These are phyloP conservation scores for Chascanopsetta lugubris DNA, from an alignment of 2,113 vertebrate species.

Conservation along the genomic window DNA sequence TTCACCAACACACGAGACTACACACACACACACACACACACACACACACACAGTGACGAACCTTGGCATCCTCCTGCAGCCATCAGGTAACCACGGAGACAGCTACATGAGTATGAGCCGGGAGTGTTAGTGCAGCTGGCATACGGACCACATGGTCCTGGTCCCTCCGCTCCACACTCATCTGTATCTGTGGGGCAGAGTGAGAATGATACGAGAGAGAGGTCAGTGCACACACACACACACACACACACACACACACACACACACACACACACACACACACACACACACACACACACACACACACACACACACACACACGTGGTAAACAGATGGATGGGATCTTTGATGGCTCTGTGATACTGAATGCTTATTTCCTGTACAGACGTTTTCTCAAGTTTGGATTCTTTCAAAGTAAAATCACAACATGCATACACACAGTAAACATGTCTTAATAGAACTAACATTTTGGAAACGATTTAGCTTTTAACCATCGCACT, in stretches of 20 bases:
- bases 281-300: not conserved
- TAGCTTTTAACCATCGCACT: no score
- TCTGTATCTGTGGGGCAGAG: constrained; percentile 72
- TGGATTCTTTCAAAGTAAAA: not conserved
- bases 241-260: not conserved
- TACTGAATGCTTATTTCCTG: constrained; percentile 11
- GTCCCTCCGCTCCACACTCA: constrained; percentile 71
- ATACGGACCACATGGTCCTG: constrained; percentile 70
- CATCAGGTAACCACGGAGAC: constrained; percentile 80
- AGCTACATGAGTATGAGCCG: constrained; percentile 79
- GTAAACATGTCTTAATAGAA: not conserved
- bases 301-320: not conserved
- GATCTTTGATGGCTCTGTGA: not conserved
- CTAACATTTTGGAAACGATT: not conserved
- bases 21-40: constrained; percentile 11
- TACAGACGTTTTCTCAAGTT: not conserved
- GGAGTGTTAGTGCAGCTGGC: constrained; percentile 80
- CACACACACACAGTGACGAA: constrained; percentile 50
- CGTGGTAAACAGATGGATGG: not conserved
- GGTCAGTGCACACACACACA: not conserved
- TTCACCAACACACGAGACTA: not conserved
- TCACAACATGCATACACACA: not conserved
- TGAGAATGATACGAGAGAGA: constrained; percentile 6
- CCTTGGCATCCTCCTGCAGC: constrained; percentile 75
- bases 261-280: not conserved